A percentile compares a stretch with the other conserved stretches of the same genome.
Evolutionary conservation across 2,113 vertebrate species (phyloP).

Genomic region (Brachirus orientalis): DNA sequence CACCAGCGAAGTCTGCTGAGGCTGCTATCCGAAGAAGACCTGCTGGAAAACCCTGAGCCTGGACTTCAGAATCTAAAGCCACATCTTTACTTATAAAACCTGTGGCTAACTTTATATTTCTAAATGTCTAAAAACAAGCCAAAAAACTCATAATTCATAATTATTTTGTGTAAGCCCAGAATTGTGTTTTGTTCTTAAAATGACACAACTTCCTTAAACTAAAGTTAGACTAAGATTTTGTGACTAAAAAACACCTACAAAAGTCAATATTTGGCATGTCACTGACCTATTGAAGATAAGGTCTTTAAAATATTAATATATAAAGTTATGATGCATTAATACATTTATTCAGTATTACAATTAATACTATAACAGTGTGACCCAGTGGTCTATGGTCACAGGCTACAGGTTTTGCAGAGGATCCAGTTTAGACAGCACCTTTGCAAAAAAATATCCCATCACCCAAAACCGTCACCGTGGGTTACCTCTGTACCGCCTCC

Average conservation of each 20-base stretch:
- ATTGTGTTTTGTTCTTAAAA: neutral
- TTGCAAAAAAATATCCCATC: constrained; percentile 27
- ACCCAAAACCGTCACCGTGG: constrained; percentile 34
- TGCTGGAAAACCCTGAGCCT: constrained; percentile 29
- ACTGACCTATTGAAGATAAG: neutral
- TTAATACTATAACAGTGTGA: too few relatives aligned
- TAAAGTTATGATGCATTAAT: neutral
- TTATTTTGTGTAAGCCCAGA: too few relatives aligned
- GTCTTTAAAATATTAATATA: neutral
- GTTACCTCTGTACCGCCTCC: constrained; percentile 98
- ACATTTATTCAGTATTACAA: neutral
- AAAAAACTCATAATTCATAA: too few relatives aligned
- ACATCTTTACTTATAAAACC: neutral
- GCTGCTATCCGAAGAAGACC: constrained; percentile 59
- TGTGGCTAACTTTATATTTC: neutral
- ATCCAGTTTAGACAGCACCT: constrained; percentile 65
- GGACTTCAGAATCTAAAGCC: constrained; percentile 22
- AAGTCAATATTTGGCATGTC: neutral
- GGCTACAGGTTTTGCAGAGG: constrained; percentile 33
- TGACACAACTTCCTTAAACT: too few relatives aligned
- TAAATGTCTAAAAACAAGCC: too few relatives aligned
- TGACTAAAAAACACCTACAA: too few relatives aligned
- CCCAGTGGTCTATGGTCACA: constrained; percentile 7
- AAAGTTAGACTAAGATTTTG: neutral
- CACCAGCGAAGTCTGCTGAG: constrained; percentile 66